Evolutionary conservation across 2,797 vertebrate genomes (phyloP).

Genomic region (Rhadinocentrus ornatus): DNA sequence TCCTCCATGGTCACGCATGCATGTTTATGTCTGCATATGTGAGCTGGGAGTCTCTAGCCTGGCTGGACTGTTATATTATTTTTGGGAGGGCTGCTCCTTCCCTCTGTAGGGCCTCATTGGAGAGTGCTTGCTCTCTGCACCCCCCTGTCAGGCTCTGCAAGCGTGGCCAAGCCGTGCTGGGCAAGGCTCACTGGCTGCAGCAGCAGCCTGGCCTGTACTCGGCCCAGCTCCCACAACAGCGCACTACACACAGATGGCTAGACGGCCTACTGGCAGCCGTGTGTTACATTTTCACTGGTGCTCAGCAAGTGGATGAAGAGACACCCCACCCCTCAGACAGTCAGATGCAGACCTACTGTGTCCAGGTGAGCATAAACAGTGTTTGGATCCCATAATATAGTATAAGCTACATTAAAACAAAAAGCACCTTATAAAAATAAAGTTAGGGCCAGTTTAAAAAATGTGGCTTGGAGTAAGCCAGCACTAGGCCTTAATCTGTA

Average conservation of each 20-base stretch:
- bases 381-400: slow-evolving; percentile 23
- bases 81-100: slow-evolving; percentile 81
- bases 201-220: slow-evolving; percentile 51
- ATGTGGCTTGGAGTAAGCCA: too few relatives aligned
- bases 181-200: slow-evolving; percentile 53
- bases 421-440: background rate
- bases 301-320: slow-evolving; percentile 62
- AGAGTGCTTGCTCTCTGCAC: slow-evolving; percentile 74
- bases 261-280: slow-evolving; percentile 55
- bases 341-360: slow-evolving; percentile 23
- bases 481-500: too few relatives aligned
- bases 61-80: slow-evolving; percentile 81
- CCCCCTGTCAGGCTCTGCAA: slow-evolving; percentile 79
- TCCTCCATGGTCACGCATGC: slow-evolving; percentile 32
- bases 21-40: slow-evolving; percentile 25
- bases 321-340: slow-evolving; percentile 36
- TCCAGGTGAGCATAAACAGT: slow-evolving; percentile 20
- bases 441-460: too few relatives aligned
- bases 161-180: slow-evolving; percentile 72
- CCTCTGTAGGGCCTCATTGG: slow-evolving; percentile 83
- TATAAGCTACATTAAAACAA: slow-evolving; percentile 35
- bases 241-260: slow-evolving; percentile 63
- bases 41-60: slow-evolving; percentile 59
- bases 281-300: slow-evolving; percentile 58
- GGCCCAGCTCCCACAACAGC: slow-evolving; percentile 57